Evolutionary conservation across 2,797 vertebrate species (phyloP), one percentile per base, ranked within the genome.

Genomic region (Silurus lanzhouensis): DNA sequence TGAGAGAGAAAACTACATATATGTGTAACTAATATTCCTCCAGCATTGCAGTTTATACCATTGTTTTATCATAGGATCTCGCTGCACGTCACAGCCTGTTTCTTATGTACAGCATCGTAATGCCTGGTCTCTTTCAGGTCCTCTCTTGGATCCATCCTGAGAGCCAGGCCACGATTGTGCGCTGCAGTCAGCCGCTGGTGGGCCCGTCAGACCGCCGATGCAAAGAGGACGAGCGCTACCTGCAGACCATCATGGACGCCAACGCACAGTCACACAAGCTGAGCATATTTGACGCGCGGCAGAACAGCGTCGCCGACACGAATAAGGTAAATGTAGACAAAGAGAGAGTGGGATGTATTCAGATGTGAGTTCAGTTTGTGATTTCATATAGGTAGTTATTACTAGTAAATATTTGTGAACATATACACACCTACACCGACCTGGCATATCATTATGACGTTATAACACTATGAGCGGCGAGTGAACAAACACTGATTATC

Each of bases 201-300:
- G 98, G 98, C 38, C 96, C 97, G 0, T 95, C 93, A 10, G 97
- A 99, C 90, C 97, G 97, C 1, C 96, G 96, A 81, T 98, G 98
- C 87, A 98, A 97, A 92, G 98, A 99, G 83, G 98, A 99, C 22
- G 98, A 99, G 77, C 97, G 95, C 81, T 96, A 96, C 82, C 92
- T 99, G 81, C 98, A 99, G 84, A 96, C 96, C 52, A 97, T 99
- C 91, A 98, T 99, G 97, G 98, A 99, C 31, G 97, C 98, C 88
- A 99, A 99, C 0, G 98, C 98, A 25, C 98, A 99, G 91, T 98
- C 98, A 12, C 98, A 99, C 90, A 99, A 99, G 88, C 96, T 99
- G 60, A 95, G 94, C 87, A 96, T 99, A 90, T 99, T 98, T 15
- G 98, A 99, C 48, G 98, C 98, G 68, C 95, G 98, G 9, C 97